phyloP scores from a whole-genome alignment of 2,888 invertebrate genomes.

The Cataglyphis livida region DNA sequence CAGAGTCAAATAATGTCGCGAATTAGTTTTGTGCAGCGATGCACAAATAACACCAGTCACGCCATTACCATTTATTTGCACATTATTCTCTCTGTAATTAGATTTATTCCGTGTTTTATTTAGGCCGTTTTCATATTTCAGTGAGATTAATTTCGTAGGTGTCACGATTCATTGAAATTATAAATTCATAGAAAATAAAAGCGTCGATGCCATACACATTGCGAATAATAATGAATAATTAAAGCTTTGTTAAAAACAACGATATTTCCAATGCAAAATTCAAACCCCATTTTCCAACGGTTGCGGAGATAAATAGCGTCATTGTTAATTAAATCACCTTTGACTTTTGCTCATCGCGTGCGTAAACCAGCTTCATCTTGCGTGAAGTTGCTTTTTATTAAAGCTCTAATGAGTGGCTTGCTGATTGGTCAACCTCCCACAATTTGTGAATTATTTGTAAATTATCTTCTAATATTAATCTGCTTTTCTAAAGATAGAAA shows the following conservation, averaged over 20 bases:
- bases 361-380: conserved; percentile 48
- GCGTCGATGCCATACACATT: background rate
- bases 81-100: conserved; percentile 26
- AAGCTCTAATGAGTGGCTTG: conserved; percentile 37
- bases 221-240: background rate
- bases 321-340: conserved; percentile 69
- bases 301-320: conserved; percentile 61
- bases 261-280: conserved; percentile 44
- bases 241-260: conserved; percentile 20
- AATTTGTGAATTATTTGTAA: background rate
- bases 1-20: background rate
- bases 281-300: conserved; percentile 48
- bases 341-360: conserved; percentile 65
- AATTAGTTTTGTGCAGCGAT: conserved; percentile 8
- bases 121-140: background rate
- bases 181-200: background rate
- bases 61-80: conserved; percentile 10
- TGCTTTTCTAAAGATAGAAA: background rate
- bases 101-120: background rate
- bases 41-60: background rate
- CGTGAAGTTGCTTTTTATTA: conserved; percentile 60
- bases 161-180: background rate
- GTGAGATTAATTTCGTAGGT: background rate
- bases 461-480: background rate
- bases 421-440: conserved; percentile 13